Evolutionary conservation across 2,113 vertebrate genomes (phyloP).

Genomic region (Propithecus coquereli): DNA sequence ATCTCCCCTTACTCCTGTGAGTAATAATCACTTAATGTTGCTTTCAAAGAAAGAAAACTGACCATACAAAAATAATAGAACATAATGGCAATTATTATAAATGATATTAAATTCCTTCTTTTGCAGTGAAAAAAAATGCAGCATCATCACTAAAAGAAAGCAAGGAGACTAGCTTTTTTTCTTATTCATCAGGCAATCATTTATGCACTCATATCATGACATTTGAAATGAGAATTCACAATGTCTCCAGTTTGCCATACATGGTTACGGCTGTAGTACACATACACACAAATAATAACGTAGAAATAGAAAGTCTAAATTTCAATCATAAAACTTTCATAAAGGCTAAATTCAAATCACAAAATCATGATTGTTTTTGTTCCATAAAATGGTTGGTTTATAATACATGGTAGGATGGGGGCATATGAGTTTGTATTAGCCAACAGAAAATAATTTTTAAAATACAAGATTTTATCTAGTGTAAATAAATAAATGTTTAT

Average conservation of each 20-base stretch:
- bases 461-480: not conserved
- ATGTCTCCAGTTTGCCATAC: not conserved
- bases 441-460: not conserved
- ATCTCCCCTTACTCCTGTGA: not conserved
- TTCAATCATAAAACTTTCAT: not conserved
- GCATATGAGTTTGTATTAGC: not conserved
- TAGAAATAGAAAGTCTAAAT: not conserved
- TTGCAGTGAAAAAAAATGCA: not conserved
- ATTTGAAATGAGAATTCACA: not conserved
- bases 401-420: not conserved
- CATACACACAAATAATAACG: not conserved
- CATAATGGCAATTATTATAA: not conserved
- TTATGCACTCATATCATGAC: not conserved
- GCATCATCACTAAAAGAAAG: not conserved
- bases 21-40: not conserved
- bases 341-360: not conserved
- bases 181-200: not conserved
- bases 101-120: not conserved
- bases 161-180: not conserved
- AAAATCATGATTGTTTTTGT: not conserved
- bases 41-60: slow-evolving; percentile 16
- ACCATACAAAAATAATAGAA: not conserved
- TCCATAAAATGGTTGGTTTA: not conserved
- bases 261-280: not conserved
- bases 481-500: not conserved